phyloP scores from a whole-genome alignment of 2,113 vertebrate species.

The Acrocephalus arundinaceus region DNA sequence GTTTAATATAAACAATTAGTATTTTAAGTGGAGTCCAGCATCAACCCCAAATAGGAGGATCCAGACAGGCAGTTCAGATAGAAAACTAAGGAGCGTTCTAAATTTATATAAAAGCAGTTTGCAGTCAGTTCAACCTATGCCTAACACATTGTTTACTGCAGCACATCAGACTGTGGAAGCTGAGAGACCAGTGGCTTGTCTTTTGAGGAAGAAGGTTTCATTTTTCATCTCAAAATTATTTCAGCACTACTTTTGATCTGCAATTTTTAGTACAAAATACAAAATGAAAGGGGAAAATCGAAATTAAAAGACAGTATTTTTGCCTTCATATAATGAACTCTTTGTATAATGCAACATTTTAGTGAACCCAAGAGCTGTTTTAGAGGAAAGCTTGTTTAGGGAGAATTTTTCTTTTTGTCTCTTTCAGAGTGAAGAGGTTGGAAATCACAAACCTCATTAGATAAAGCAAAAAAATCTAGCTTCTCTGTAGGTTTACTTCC shows the following conservation, averaged over 20 bases:
- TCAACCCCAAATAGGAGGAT: slow-evolving; percentile 73
- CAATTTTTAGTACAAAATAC: neutral
- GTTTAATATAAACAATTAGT: slow-evolving; percentile 78
- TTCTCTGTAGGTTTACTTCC: neutral
- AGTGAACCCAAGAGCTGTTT: neutral
- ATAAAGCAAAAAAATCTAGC: neutral
- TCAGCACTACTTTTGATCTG: neutral
- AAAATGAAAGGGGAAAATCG: neutral
- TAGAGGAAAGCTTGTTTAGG: neutral
- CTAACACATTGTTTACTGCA: neutral
- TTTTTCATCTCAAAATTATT: neutral
- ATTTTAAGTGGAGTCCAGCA: slow-evolving; percentile 76
- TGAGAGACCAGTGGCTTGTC: slow-evolving; percentile 26
- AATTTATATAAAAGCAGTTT: slow-evolving; percentile 61
- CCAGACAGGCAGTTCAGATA: slow-evolving; percentile 67
- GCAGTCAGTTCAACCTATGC: neutral
- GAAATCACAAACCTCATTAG: neutral
- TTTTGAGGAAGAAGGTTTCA: neutral
- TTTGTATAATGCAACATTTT: neutral
- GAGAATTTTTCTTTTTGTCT: neutral
- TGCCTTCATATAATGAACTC: neutral
- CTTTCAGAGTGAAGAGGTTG: neutral
- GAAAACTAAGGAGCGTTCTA: slow-evolving; percentile 69
- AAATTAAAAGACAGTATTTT: neutral
- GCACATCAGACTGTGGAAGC: neutral